These are phyloP conservation scores for Merodon equestris DNA, from an alignment of 2,888 invertebrate genomes.

Conservation along the genomic window DNA sequence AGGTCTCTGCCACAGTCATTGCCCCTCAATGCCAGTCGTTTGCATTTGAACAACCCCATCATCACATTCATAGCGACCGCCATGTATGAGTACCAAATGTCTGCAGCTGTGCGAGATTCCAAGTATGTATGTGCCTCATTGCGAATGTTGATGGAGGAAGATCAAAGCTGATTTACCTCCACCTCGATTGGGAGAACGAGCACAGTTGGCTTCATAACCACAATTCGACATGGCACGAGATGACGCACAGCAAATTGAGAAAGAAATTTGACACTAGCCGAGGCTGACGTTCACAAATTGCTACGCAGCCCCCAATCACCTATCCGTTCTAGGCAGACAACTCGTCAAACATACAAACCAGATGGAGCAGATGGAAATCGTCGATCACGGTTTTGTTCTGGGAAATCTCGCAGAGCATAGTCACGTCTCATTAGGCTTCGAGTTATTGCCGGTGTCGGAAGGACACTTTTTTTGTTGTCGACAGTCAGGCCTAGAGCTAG, in stretches of 20 bases:
- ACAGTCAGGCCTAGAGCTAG: too few species aligned
- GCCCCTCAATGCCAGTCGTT: too few species aligned
- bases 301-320: constrained; percentile 11
- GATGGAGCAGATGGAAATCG: constrained; percentile 22
- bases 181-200: constrained; percentile 9
- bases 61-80: constrained; percentile 25
- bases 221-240: too few species aligned
- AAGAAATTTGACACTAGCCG: constrained; percentile 40
- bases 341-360: constrained; percentile 7
- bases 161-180: constrained; percentile 40
- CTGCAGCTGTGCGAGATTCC: constrained; percentile 12
- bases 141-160: constrained; percentile 11
- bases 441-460: constrained; percentile 29
- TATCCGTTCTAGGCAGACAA: constrained; percentile 9
- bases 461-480: neutral
- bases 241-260: constrained; percentile 2
- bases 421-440: constrained; percentile 62
- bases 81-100: constrained; percentile 29
- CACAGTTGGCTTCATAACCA: too few species aligned
- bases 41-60: constrained; percentile 37
- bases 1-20: too few species aligned
- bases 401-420: constrained; percentile 49
- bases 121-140: neutral
- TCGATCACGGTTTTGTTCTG: constrained; percentile 27
- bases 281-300: constrained; percentile 46